Evolutionary conservation across 30 jellyfish, hydroid and myxozoan species (phyloP).

Genomic region (Haliclystus octoradiatus): DNA sequence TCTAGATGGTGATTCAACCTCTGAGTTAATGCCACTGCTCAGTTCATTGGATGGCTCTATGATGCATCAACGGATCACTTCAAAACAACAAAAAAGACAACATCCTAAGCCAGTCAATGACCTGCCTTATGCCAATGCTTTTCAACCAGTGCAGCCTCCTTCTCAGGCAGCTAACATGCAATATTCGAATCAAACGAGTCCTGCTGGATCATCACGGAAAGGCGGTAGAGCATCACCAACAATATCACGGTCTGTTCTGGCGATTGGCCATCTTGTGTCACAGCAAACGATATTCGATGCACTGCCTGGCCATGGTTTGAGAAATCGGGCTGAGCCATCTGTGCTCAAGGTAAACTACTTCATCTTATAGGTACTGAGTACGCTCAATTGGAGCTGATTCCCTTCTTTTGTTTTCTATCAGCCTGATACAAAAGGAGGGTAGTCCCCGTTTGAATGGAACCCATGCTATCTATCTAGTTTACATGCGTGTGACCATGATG

Average conservation of each 20-base stretch:
- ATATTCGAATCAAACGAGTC: conserved; percentile 22
- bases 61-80: not conserved
- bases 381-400: too few species aligned
- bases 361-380: not conserved
- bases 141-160: conserved; percentile 33
- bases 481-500: too few species aligned
- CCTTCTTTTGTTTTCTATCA: too few species aligned
- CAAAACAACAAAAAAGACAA: not conserved
- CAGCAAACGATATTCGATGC: not conserved
- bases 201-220: conserved; percentile 11
- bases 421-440: too few species aligned
- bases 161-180: conserved; percentile 29
- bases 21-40: not conserved
- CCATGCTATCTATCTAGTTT: too few species aligned
- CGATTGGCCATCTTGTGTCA: conserved; percentile 38
- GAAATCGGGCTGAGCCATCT: conserved; percentile 4
- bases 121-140: conserved; percentile 2
- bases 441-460: too few species aligned
- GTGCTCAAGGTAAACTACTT: conserved; percentile 16
- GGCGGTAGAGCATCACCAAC: conserved; percentile 20
- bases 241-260: conserved; percentile 25
- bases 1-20: not conserved
- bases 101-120: not conserved
- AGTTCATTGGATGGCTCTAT: not conserved
- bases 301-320: not conserved